Percentiles rank a stretch among this genome's conserved stretches.
phyloP scores from a whole-genome alignment of 2,888 invertebrate genomes.

The Hydropsyche betteni region DNA sequence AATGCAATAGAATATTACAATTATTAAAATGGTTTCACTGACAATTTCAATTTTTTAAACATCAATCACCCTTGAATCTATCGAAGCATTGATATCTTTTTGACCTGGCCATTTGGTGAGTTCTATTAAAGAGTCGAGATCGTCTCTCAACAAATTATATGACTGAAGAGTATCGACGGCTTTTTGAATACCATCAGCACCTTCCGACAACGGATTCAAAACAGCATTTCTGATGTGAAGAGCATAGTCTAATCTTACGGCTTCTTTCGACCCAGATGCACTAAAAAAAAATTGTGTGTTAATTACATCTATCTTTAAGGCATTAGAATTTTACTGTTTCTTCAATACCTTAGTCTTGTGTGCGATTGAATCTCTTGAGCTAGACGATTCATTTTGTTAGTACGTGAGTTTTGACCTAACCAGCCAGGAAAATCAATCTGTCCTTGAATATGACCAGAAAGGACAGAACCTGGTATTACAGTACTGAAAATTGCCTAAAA shows the following conservation, averaged over 20 bases:
- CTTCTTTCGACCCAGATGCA: slow-evolving; percentile 81
- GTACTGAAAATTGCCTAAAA: slow-evolving; percentile 87
- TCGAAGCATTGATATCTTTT: slow-evolving; percentile 76
- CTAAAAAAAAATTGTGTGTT: slow-evolving; percentile 59
- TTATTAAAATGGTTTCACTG: neutral
- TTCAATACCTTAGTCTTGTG: slow-evolving; percentile 75
- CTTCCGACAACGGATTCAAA: slow-evolving; percentile 76
- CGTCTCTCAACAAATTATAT: slow-evolving; percentile 90
- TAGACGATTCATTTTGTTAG: slow-evolving; percentile 81
- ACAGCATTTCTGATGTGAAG: slow-evolving; percentile 79
- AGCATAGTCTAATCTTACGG: slow-evolving; percentile 90
- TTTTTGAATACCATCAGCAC: slow-evolving; percentile 75
- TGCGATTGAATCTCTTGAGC: slow-evolving; percentile 88
- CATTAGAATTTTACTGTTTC: neutral
- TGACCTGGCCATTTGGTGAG: slow-evolving; percentile 84
- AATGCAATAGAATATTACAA: neutral
- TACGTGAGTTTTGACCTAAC: slow-evolving; percentile 94
- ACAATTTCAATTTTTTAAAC: slow-evolving; percentile 35
- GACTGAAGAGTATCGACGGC: slow-evolving; percentile 79
- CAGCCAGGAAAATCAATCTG: slow-evolving; percentile 93
- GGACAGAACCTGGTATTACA: slow-evolving; percentile 86
- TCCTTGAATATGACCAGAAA: slow-evolving; percentile 81
- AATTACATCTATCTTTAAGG: neutral
- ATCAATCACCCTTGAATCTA: slow-evolving; percentile 74
- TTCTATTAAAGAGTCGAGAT: slow-evolving; percentile 89